These are phyloP conservation scores for Vannuccia rotundouncinata DNA, from an alignment of 2,888 invertebrate species.

Conservation along the genomic window DNA sequence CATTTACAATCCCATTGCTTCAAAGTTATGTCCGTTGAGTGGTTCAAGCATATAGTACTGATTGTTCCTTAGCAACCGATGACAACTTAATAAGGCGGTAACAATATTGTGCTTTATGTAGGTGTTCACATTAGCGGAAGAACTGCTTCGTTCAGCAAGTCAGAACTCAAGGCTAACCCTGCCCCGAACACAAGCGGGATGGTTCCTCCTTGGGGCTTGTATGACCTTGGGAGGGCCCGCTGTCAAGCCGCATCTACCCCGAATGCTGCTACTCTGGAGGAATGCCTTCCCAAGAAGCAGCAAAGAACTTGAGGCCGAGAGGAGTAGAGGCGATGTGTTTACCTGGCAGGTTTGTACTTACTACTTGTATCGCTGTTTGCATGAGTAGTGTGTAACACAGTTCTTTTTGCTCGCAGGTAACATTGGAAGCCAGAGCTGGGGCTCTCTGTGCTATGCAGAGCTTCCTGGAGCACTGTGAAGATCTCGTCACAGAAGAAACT, in stretches of 20 bases:
- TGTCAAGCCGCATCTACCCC: conserved; percentile 79
- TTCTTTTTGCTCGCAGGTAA: conserved; percentile 64
- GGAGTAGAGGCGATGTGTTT: conserved; percentile 83
- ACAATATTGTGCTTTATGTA: too few relatives aligned
- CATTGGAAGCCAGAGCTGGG: conserved; percentile 88
- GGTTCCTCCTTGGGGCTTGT: conserved; percentile 90
- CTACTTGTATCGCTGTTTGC: background rate
- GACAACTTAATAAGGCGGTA: too few relatives aligned
- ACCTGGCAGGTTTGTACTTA: conserved; percentile 67
- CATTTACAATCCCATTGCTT: too few relatives aligned
- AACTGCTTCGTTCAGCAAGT: conserved; percentile 84
- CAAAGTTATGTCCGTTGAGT: too few relatives aligned
- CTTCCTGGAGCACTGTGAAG: conserved; percentile 81
- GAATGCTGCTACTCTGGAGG: conserved; percentile 89
- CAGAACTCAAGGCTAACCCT: conserved; percentile 90
- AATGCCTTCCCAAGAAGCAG: conserved; percentile 92
- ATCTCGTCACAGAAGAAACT: conserved; percentile 83
- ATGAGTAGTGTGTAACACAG: background rate
- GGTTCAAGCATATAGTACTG: too few relatives aligned
- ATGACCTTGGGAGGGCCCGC: conserved; percentile 86
- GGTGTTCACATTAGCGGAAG: conserved; percentile 81
- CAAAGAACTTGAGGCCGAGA: conserved; percentile 93
- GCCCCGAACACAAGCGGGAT: conserved; percentile 90
- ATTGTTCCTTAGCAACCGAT: too few relatives aligned
- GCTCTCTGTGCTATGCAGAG: conserved; percentile 91